Evolutionary conservation across 2,888 invertebrate genomes (phyloP).

Genomic region (Leucania comma): DNA sequence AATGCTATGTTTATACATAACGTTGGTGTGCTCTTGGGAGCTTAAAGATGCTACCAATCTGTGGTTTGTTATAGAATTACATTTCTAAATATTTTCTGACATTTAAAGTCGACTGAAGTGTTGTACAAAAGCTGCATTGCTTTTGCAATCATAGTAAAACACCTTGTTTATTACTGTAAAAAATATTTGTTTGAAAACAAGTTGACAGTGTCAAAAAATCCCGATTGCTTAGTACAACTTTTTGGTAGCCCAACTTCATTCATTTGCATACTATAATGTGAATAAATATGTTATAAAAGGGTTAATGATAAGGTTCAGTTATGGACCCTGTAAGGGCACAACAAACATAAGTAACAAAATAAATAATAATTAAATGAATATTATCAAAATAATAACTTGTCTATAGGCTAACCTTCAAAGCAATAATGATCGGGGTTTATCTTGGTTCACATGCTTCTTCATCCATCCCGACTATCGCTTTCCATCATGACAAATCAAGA

Average conservation of each 20-base stretch:
- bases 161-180: neutral
- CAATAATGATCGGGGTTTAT: neutral
- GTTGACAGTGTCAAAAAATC: too few species aligned
- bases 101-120: neutral
- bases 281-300: too few species aligned
- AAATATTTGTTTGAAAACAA: neutral
- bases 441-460: neutral
- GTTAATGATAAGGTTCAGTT: too few species aligned
- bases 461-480: neutral
- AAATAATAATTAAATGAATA: too few species aligned
- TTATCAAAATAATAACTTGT: too few species aligned
- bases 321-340: too few species aligned
- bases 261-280: too few species aligned
- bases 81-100: neutral
- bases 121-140: slow-evolving; percentile 9
- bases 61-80: slow-evolving; percentile 10
- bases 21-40: slow-evolving; percentile 9
- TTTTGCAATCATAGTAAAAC: neutral
- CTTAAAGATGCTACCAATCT: slow-evolving; percentile 30
- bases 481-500: neutral
- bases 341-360: too few species aligned
- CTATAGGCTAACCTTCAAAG: neutral
- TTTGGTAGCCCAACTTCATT: too few species aligned
- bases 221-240: too few species aligned
- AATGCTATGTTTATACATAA: slow-evolving; percentile 43